A percentile compares a stretch with the other conserved stretches of the same genome.
Conservation (phyloP, 1,140 invertebrate genomes). For the Bombus impatiens region DNA sequence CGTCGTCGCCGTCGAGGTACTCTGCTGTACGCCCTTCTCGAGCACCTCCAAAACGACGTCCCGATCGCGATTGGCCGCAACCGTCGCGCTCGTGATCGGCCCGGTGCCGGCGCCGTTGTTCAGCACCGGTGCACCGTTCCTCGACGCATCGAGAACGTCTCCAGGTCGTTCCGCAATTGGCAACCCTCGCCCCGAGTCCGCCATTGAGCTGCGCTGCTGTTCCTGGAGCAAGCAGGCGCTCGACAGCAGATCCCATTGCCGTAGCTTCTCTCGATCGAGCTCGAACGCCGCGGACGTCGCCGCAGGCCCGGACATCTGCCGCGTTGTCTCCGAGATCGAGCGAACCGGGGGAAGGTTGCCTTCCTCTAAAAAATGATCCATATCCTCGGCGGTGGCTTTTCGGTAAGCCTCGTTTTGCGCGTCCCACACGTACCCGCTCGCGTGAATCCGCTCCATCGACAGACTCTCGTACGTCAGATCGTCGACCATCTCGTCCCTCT, state of each 20-base stretch:
- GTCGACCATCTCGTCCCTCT: slow-evolving; percentile 57
- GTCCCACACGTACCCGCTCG: slow-evolving; percentile 81
- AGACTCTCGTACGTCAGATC: slow-evolving; percentile 76
- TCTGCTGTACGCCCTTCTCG: slow-evolving; percentile 2
- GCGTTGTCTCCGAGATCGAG: slow-evolving; percentile 51
- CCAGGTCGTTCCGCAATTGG: slow-evolving; percentile 61
- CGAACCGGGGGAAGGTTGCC: slow-evolving; percentile 80
- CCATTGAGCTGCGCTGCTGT: slow-evolving; percentile 77
- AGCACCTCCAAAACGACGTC: slow-evolving; percentile 36
- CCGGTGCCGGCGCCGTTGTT: not conserved
- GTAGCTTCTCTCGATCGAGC: slow-evolving; percentile 91
- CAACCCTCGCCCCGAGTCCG: slow-evolving; percentile 78
- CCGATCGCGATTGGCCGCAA: slow-evolving; percentile 14
- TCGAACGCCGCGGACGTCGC: slow-evolving; percentile 84
- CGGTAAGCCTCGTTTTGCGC: slow-evolving; percentile 76
- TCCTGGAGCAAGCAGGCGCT: slow-evolving; percentile 86
- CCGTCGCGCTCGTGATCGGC: not conserved
- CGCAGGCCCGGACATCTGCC: slow-evolving; percentile 49
- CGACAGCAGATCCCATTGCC: slow-evolving; percentile 94
- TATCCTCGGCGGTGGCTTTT: slow-evolving; percentile 55
- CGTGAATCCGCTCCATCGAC: slow-evolving; percentile 72
- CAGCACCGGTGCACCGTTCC: not conserved
- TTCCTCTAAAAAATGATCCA: slow-evolving; percentile 83
- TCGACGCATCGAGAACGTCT: slow-evolving; percentile 44
- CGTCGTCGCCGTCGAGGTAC: not conserved